A percentile compares a stretch with the other conserved stretches of the same genome.
Conservation (phyloP, 1,140 invertebrate genomes). For the Lasaia peninsularis region DNA sequence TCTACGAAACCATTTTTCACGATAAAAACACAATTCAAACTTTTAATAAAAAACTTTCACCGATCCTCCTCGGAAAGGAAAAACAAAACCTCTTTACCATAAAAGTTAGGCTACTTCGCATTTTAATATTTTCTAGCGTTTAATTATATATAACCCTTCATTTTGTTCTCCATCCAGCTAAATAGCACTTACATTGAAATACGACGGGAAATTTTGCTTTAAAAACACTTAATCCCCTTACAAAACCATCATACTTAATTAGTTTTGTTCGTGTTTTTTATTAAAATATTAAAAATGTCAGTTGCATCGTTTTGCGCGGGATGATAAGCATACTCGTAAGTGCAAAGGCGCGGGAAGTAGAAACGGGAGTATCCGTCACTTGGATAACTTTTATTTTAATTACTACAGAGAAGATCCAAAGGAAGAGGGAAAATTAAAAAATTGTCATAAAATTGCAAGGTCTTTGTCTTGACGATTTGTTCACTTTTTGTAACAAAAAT, state of each 20-base stretch:
- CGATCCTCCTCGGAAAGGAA: neutral
- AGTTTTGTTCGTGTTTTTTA: conserved; percentile 11
- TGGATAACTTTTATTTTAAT: neutral
- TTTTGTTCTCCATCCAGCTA: conserved; percentile 3
- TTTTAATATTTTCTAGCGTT: conserved; percentile 6
- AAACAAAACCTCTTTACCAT: conserved; percentile 10
- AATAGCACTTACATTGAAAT: conserved; percentile 4
- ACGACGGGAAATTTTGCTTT: neutral
- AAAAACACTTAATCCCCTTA: conserved; percentile 8
- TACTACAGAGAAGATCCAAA: neutral
- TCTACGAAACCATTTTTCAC: conserved; percentile 1
- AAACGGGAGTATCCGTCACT: neutral
- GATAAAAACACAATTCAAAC: conserved; percentile 5
- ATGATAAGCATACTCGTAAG: conserved; percentile 2
- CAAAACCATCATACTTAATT: conserved; percentile 10
- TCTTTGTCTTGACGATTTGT: no score
- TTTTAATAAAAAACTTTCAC: conserved; percentile 9
- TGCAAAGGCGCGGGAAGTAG: conserved; percentile 1
- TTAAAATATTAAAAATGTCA: conserved; percentile 1
- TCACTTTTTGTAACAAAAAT: no score
- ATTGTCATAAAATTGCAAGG: neutral
- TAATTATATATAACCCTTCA: conserved; percentile 10
- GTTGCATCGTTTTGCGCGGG: conserved; percentile 8
- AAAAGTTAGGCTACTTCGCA: conserved; percentile 3
- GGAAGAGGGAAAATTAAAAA: neutral